A percentile compares a stretch with the other conserved stretches of the same genome.
Evolutionary conservation across 2,888 invertebrate species (phyloP).

Genomic region (Drosophila eohydei): DNA sequence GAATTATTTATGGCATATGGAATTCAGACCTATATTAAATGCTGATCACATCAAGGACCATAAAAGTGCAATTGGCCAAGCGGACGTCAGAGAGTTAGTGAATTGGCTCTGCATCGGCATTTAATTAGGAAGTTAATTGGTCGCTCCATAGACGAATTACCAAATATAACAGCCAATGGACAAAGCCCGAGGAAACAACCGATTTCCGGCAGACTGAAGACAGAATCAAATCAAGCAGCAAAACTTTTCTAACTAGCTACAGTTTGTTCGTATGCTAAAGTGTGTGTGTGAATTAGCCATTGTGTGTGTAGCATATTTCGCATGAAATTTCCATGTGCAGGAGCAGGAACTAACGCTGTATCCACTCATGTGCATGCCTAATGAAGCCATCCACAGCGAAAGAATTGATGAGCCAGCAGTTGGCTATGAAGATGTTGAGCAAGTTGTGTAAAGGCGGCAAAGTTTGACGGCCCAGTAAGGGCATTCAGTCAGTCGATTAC

Average conservation of each 20-base stretch:
- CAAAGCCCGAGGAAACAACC: conserved; percentile 56
- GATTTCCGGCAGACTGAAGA: conserved; percentile 64
- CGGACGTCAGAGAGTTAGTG: conserved; percentile 20
- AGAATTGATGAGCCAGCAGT: conserved; percentile 63
- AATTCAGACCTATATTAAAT: conserved; percentile 39
- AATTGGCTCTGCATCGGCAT: conserved; percentile 56
- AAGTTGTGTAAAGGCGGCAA: conserved; percentile 39
- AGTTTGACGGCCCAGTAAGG: conserved; percentile 35
- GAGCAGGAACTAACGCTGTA: conserved; percentile 18
- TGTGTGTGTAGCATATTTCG: conserved; percentile 40
- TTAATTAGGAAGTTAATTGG: conserved; percentile 77
- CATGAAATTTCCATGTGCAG: conserved; percentile 61
- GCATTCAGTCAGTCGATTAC: neutral
- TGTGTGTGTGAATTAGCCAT: conserved; percentile 4
- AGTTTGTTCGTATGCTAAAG: conserved; percentile 14
- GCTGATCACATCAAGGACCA: conserved; percentile 52
- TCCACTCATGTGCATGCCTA: conserved; percentile 74
- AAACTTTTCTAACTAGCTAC: conserved; percentile 64
- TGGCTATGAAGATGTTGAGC: conserved; percentile 33
- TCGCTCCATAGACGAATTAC: conserved; percentile 44
- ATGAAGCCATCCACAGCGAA: conserved; percentile 66
- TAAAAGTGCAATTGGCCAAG: conserved; percentile 57
- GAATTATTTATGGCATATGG: conserved; percentile 60
- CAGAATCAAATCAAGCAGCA: conserved; percentile 73
- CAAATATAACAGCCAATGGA: conserved; percentile 48